phyloP scores from a whole-genome alignment of 2,888 invertebrate species.

The Acleris laterana region DNA sequence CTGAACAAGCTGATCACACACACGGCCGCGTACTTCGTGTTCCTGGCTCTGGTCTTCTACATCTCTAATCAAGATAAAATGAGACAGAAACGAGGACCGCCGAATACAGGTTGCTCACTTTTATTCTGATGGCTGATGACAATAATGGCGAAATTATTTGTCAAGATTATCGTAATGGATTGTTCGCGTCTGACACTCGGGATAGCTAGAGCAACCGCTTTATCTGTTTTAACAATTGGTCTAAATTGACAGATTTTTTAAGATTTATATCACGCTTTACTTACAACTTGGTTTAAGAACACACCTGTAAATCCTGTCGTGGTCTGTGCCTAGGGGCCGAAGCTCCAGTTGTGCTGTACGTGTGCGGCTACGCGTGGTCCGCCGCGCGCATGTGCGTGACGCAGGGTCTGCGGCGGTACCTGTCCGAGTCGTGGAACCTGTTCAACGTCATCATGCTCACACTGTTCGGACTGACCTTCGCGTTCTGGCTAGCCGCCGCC shows the following conservation, averaged over 20 bases:
- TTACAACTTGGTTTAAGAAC: too few species aligned
- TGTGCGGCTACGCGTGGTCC: conserved; percentile 83
- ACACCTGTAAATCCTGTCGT: neutral
- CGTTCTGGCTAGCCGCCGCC: conserved; percentile 86
- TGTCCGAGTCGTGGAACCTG: conserved; percentile 86
- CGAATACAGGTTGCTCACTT: conserved; percentile 76
- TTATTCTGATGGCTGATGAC: conserved; percentile 43
- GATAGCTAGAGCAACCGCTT: conserved; percentile 5
- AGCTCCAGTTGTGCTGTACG: conserved; percentile 73
- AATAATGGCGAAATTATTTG: conserved; percentile 50
- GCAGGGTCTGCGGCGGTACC: conserved; percentile 83
- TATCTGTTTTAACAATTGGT: too few species aligned
- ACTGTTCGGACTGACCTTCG: conserved; percentile 85
- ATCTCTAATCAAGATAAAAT: conserved; percentile 85
- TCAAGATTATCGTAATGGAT: conserved; percentile 55
- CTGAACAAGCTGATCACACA: conserved; percentile 89
- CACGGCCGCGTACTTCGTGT: conserved; percentile 86
- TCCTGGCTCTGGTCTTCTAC: conserved; percentile 85
- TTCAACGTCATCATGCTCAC: conserved; percentile 85
- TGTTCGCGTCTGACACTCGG: conserved; percentile 43
- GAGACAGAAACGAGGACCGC: conserved; percentile 83
- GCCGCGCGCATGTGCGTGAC: conserved; percentile 82
- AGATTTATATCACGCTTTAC: too few species aligned
- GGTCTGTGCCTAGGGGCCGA: conserved; percentile 52
- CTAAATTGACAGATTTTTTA: too few species aligned